A percentile compares a stretch with the other conserved stretches of the same genome.
These are phyloP conservation scores for Pangasius larnaudii DNA, from an alignment of 2,797 vertebrate genomes.

Conservation along the genomic window DNA sequence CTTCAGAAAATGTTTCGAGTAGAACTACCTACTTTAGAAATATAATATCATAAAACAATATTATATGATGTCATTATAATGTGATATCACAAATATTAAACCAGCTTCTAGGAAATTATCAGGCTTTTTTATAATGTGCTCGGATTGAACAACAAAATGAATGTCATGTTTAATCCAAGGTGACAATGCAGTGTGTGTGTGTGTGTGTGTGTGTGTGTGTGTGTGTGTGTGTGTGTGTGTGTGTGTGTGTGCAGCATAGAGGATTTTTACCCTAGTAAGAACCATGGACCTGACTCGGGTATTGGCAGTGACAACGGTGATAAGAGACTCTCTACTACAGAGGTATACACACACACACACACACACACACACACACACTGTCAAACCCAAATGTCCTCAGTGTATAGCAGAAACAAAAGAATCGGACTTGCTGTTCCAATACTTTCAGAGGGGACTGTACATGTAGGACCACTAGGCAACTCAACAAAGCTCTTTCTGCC, in stretches of 20 bases:
- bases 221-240: constrained; percentile 33
- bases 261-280: constrained; percentile 97
- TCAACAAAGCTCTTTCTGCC: background rate
- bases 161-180: background rate
- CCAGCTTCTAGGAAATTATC: too few relatives aligned
- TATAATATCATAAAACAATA: background rate
- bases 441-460: background rate
- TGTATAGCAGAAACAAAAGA: background rate
- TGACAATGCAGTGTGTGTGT: background rate
- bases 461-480: background rate
- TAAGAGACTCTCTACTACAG: constrained; percentile 94
- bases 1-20: background rate
- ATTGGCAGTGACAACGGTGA: constrained; percentile 98
- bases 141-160: background rate
- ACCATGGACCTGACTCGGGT: constrained; percentile 96
- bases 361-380: background rate
- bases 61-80: background rate
- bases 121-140: background rate
- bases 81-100: background rate
- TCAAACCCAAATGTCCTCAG: background rate
- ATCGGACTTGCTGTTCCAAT: too few relatives aligned
- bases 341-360: constrained; percentile 73
- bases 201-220: constrained; percentile 8
- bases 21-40: background rate
- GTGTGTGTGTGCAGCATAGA: constrained; percentile 82